These are phyloP conservation scores for Umimayanthus kanabou DNA, from an alignment of 92 coral and sea anemone genomes.

Conservation along the genomic window DNA sequence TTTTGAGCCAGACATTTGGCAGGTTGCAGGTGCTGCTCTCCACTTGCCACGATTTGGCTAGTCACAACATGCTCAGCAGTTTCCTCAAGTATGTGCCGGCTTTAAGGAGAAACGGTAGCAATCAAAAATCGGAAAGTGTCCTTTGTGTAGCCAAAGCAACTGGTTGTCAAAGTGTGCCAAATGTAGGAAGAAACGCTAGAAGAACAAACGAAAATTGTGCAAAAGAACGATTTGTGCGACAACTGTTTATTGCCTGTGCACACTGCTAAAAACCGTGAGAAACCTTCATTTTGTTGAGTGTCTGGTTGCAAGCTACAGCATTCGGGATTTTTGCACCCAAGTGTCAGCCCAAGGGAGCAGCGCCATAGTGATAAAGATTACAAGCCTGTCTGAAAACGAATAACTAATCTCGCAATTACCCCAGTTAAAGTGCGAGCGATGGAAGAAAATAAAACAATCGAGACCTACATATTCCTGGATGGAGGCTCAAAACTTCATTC, in stretches of 20 bases:
- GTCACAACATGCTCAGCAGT: too few relatives aligned
- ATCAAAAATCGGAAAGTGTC: slow-evolving; percentile 48
- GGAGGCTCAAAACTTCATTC: slow-evolving; percentile 42
- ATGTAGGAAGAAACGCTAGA: slow-evolving; percentile 46
- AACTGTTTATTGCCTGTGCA: slow-evolving; percentile 66
- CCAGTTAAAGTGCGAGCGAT: slow-evolving; percentile 34
- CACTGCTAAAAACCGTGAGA: slow-evolving; percentile 52
- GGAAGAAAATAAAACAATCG: slow-evolving; percentile 42
- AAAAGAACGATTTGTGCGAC: slow-evolving; percentile 58
- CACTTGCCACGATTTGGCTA: too few relatives aligned
- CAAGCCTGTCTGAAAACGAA: slow-evolving; percentile 18
- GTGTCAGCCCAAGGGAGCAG: slow-evolving; percentile 21
- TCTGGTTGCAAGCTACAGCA: slow-evolving; percentile 61
- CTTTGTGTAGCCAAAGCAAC: slow-evolving; percentile 48
- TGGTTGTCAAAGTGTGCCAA: slow-evolving; percentile 57
- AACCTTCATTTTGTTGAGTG: slow-evolving; percentile 51
- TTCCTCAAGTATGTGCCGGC: too few relatives aligned
- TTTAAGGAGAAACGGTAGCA: slow-evolving; percentile 19
- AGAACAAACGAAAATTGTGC: slow-evolving; percentile 56
- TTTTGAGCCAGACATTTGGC: too few relatives aligned
- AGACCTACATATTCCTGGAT: too few relatives aligned
- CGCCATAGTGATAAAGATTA: slow-evolving; percentile 9
- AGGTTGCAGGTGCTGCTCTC: too few relatives aligned
- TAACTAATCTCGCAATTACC: slow-evolving; percentile 17
- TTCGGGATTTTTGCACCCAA: slow-evolving; percentile 61